phyloP scores from a whole-genome alignment of 2,797 vertebrate species.

The Semaprochilodus insignis region DNA sequence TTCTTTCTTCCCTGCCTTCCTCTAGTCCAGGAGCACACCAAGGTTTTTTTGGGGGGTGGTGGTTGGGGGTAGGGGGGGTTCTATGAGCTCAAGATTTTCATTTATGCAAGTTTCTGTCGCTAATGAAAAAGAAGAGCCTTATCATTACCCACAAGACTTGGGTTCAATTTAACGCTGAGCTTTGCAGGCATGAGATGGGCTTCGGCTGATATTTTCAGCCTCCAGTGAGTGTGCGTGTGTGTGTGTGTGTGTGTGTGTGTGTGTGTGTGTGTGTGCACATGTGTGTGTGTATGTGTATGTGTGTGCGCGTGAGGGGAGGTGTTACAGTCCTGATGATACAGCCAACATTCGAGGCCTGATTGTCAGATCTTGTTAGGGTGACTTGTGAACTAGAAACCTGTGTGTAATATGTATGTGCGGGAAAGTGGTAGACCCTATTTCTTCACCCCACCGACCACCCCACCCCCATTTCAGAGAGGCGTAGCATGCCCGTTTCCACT shows the following conservation, averaged over 20 bases:
- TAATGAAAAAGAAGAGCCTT: conserved; percentile 53
- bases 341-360: conserved; percentile 39
- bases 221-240: conserved; percentile 33
- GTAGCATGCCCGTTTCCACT: conserved; percentile 61
- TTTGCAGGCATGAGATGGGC: conserved; percentile 51
- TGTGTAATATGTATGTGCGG: conserved; percentile 2
- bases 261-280: too few relatives aligned
- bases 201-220: conserved; percentile 62
- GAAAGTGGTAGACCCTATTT: conserved; percentile 7
- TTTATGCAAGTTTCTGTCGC: conserved; percentile 63
- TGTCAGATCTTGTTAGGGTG: conserved; percentile 67
- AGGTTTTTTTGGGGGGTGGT: too few relatives aligned
- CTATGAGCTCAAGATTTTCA: conserved; percentile 64
- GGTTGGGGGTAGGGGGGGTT: conserved; percentile 35
- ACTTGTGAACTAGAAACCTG: conserved; percentile 68
- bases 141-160: conserved; percentile 65
- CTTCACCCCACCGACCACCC: background rate
- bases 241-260: too few relatives aligned
- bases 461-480: conserved; percentile 52
- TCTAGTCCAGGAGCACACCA: background rate
- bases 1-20: background rate
- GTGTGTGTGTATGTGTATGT: background rate
- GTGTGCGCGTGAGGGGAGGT: conserved; percentile 9
- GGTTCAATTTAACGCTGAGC: conserved; percentile 62
- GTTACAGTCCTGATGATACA: conserved; percentile 37